Percentiles rank a stretch among this genome's conserved stretches.
These are phyloP conservation scores for Ptychobarbus kaznakovi DNA, from an alignment of 2,797 vertebrate species.

Conservation along the genomic window DNA sequence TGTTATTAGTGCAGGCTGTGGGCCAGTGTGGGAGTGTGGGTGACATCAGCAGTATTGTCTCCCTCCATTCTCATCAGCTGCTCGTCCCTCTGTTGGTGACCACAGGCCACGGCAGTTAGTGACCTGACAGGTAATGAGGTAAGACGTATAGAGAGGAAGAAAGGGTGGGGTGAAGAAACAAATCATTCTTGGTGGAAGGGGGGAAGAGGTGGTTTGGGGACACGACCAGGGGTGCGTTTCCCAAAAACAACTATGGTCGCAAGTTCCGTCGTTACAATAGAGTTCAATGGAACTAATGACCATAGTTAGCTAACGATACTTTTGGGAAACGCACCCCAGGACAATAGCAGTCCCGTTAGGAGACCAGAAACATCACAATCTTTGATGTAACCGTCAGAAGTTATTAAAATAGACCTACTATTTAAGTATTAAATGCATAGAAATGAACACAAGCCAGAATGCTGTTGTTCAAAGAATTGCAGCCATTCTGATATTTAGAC, in stretches of 20 bases:
- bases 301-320: too few species aligned
- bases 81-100: constrained; percentile 60
- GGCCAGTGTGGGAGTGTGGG: constrained; percentile 39
- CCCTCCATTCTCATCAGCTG: constrained; percentile 68
- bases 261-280: too few species aligned
- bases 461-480: not conserved
- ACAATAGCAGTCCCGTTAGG: not conserved
- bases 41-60: constrained; percentile 74
- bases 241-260: too few species aligned
- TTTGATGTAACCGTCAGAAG: not conserved
- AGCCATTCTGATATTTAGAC: not conserved
- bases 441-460: not conserved
- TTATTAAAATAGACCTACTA: not conserved
- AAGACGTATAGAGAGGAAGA: constrained; percentile 50
- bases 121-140: constrained; percentile 59
- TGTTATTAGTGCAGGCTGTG: constrained; percentile 63
- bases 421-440: not conserved
- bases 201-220: constrained; percentile 3
- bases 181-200: constrained; percentile 17
- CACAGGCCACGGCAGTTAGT: constrained; percentile 60
- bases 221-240: too few species aligned
- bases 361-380: not conserved
- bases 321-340: not conserved
- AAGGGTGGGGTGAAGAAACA: constrained; percentile 24
- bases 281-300: too few species aligned